A percentile compares a stretch with the other conserved stretches of the same genome.
Conservation (phyloP, 2,113 vertebrate genomes). For the Rhinogobius similis region DNA sequence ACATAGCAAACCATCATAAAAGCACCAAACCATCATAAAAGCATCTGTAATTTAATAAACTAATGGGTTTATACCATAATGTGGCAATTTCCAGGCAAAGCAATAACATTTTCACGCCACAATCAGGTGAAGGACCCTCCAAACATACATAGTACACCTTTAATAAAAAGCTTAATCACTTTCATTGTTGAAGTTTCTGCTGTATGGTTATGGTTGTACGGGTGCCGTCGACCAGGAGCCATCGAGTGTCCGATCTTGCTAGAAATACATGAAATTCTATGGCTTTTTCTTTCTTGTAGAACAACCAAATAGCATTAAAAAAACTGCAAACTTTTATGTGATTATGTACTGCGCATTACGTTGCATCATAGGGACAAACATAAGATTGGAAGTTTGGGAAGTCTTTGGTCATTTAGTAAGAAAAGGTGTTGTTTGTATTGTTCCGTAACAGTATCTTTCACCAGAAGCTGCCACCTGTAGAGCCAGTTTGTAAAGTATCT, state of each 20-base stretch:
- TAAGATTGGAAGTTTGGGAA: neutral
- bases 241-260: neutral
- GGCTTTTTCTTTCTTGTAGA: neutral
- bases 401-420: neutral
- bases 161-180: too few species aligned
- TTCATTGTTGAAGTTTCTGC: too few species aligned
- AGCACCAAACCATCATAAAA: too few species aligned
- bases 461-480: conserved; percentile 47
- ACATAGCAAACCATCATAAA: too few species aligned
- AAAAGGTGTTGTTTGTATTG: neutral
- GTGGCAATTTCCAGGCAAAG: too few species aligned
- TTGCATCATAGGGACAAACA: neutral
- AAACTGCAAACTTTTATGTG: neutral
- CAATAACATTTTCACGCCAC: too few species aligned
- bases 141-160: too few species aligned
- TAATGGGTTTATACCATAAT: too few species aligned
- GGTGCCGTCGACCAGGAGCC: neutral
- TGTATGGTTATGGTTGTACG: neutral
- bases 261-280: neutral
- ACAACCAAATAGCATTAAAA: neutral
- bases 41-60: too few species aligned
- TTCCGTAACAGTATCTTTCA: neutral
- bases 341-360: neutral
- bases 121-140: too few species aligned
- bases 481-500: conserved; percentile 31